Conservation (phyloP, 2,797 vertebrate genomes). For the Coracias cyanogaster region DNA sequence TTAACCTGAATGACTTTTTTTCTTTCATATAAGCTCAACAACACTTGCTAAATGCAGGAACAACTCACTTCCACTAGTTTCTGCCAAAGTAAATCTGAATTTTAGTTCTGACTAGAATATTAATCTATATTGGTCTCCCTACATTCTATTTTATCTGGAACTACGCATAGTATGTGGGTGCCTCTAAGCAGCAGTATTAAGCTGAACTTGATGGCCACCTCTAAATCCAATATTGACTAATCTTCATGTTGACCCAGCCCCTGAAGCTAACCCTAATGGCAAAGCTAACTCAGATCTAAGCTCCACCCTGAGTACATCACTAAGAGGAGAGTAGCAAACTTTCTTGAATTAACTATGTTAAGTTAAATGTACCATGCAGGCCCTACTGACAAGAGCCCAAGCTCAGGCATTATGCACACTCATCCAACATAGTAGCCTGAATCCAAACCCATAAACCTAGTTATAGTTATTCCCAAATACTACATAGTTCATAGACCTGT, state of each 20-base stretch:
- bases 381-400: background rate
- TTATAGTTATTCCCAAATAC: background rate
- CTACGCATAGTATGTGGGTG: background rate
- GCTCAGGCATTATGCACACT: background rate
- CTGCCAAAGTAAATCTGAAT: background rate
- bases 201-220: background rate
- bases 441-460: background rate
- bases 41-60: background rate
- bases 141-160: background rate
- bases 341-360: background rate
- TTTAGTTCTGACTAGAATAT: background rate
- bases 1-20: background rate
- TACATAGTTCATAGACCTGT: background rate
- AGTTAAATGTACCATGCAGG: background rate
- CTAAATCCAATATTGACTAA: background rate
- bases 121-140: background rate
- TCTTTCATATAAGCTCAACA: background rate
- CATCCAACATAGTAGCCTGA: background rate
- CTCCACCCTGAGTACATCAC: background rate
- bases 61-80: background rate
- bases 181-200: background rate
- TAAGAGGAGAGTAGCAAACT: background rate
- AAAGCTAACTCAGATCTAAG: background rate
- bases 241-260: background rate
- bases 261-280: background rate